A percentile compares a stretch with the other conserved stretches of the same genome.
Evolutionary conservation across 2,888 invertebrate species (phyloP).

Genomic region (Catocala fraxini): DNA sequence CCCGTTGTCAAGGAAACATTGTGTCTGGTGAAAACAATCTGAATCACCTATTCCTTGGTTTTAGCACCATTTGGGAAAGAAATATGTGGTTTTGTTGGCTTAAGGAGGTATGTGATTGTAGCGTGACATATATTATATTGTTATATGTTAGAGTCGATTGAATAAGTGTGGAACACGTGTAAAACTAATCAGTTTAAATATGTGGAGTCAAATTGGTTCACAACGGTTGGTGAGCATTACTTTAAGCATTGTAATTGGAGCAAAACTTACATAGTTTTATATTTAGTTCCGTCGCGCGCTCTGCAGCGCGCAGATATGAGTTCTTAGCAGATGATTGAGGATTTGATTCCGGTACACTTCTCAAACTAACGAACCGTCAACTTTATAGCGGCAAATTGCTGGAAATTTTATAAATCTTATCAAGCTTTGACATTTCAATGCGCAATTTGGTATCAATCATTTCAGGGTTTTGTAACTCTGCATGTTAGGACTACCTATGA

Average conservation of each 20-base stretch:
- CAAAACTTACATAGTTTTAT: slow-evolving; percentile 52
- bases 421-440: slow-evolving; percentile 78
- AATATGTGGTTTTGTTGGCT: slow-evolving; percentile 90
- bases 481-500: background rate
- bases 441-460: slow-evolving; percentile 61
- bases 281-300: slow-evolving; percentile 52
- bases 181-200: slow-evolving; percentile 28
- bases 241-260: slow-evolving; percentile 53
- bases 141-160: slow-evolving; percentile 15
- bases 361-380: slow-evolving; percentile 79
- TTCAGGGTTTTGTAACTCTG: slow-evolving; percentile 63
- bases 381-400: slow-evolving; percentile 75
- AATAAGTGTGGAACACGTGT: slow-evolving; percentile 12
- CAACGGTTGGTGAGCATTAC: slow-evolving; percentile 28
- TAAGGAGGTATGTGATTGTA: slow-evolving; percentile 82
- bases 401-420: slow-evolving; percentile 73
- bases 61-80: slow-evolving; percentile 89
- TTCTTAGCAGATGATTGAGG: slow-evolving; percentile 70
- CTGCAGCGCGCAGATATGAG: slow-evolving; percentile 41
- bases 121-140: slow-evolving; percentile 10
- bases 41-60: slow-evolving; percentile 89
- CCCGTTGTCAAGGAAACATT: slow-evolving; percentile 73
- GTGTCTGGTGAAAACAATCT: slow-evolving; percentile 64
- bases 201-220: slow-evolving; percentile 35
- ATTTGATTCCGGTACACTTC: slow-evolving; percentile 85